phyloP scores from a whole-genome alignment of 2,888 invertebrate species.

The Sphaeridia pumilis region DNA sequence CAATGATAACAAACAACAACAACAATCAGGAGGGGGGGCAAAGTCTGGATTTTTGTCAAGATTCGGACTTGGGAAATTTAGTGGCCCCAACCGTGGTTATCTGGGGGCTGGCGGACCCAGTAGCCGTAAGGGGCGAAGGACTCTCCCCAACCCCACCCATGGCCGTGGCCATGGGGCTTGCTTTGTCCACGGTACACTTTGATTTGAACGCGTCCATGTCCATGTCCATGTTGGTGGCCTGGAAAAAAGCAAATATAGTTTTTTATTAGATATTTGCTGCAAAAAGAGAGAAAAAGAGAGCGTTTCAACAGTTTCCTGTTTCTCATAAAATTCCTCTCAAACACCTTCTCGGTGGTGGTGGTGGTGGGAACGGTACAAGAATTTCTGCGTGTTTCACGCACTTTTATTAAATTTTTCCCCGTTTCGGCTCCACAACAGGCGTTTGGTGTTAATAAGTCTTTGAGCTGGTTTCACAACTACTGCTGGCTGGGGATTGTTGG shows the following conservation, averaged over 20 bases:
- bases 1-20: no score
- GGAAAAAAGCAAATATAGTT: neutral
- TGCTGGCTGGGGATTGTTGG: neutral
- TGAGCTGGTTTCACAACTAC: no score
- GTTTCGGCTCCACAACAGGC: no score
- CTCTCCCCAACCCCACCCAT: constrained; percentile 32
- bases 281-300: no score
- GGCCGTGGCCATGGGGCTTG: constrained; percentile 45
- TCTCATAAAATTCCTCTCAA: neutral
- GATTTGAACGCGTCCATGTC: constrained; percentile 53
- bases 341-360: no score
- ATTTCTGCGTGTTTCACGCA: constrained; percentile 4
- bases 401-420: constrained; percentile 1
- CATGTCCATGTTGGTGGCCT: constrained; percentile 10
- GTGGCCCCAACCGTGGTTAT: constrained; percentile 13
- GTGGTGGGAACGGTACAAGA: neutral
- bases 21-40: no score
- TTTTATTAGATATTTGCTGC: neutral
- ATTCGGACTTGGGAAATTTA: no score
- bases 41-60: no score
- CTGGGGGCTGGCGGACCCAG: constrained; percentile 42
- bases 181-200: constrained; percentile 59
- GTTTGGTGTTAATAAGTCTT: neutral
- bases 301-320: neutral
- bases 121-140: constrained; percentile 59